Base-by-base conservation (phyloP, 2,113 vertebrate genomes). In the Trinectes maculatus region DNA sequence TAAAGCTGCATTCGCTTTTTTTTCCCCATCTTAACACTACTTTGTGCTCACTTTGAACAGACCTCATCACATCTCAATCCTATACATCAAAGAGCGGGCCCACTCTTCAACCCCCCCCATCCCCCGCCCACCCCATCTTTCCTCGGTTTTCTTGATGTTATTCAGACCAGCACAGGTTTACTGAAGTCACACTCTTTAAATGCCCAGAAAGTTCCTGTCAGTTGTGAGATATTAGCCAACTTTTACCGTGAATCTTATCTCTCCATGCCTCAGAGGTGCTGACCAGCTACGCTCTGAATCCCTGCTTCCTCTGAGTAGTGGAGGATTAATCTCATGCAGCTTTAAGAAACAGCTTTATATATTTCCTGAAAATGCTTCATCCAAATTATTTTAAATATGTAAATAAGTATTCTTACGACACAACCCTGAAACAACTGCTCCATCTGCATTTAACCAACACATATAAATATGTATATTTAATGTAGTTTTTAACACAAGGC, bases 21-120 rank as follows among this genome's bases (percentile, higher is more conserved):
- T n/a, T n/a, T n/a, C n/a, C n/a, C 82, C 83, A 87, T 88, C 89
- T 90, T 87, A 89, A 89, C 75, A 80, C 80, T 87, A 86, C 87
- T 87, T 89, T 88, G 77, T 83, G 79, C 84, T 90, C 83, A 79
- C 90, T 91, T 90, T 90, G 83, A 92, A 92, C 89, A 91, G 82
- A 88, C 87, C 84, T 88, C 83, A 89, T 90, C 87, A 91, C 89
- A 91, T 92, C 90, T 91, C 89, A 89, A 88, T 91, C 87, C 89
- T 80, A 73, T 51, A 92, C 90, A 92, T 92, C 91, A 93, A 93
- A 93, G 92, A 78, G 52, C 39, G 67, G 74, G 74, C 34, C 29
- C 57, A 76, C n/a, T n/a, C n/a, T n/a, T n/a, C n/a, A n/a, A n/a
- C 44, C 34, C 10, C 49, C 47, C 24, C 21, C 42, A 61, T 37